These are phyloP conservation scores for Synanthedon tipuliformis DNA, from an alignment of 2,888 invertebrate species.

Conservation along the genomic window DNA sequence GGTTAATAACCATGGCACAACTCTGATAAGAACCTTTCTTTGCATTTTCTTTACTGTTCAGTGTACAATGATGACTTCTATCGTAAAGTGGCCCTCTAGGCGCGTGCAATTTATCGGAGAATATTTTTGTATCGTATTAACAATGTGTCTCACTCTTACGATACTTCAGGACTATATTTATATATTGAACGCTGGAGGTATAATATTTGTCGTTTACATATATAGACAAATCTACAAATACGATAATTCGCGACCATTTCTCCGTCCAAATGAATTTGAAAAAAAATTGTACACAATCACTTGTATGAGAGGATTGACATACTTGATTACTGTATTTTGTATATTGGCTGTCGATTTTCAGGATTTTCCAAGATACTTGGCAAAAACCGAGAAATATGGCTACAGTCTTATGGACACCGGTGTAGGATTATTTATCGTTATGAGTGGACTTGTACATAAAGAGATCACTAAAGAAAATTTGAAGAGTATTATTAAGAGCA, in stretches of 20 bases:
- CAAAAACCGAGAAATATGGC: slow-evolving; percentile 89
- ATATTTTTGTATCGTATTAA: neutral
- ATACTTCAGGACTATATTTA: neutral
- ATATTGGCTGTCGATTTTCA: slow-evolving; percentile 96
- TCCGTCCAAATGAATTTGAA: slow-evolving; percentile 17
- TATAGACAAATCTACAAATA: slow-evolving; percentile 1
- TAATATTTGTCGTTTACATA: neutral
- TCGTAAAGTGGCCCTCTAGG: slow-evolving; percentile 9
- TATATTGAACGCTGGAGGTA: neutral
- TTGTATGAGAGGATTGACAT: slow-evolving; percentile 76
- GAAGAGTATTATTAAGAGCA: slow-evolving; percentile 36
- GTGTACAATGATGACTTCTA: slow-evolving; percentile 33
- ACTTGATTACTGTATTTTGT: slow-evolving; percentile 79
- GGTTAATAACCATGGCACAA: slow-evolving; percentile 67
- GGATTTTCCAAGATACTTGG: slow-evolving; percentile 85
- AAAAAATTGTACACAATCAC: slow-evolving; percentile 66
- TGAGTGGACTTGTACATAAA: slow-evolving; percentile 81
- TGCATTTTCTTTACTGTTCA: slow-evolving; percentile 50
- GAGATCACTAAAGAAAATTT: slow-evolving; percentile 28
- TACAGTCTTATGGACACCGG: slow-evolving; percentile 96
- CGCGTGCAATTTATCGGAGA: neutral
- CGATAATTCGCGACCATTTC: slow-evolving; percentile 11
- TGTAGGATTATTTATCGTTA: slow-evolving; percentile 87
- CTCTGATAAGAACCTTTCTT: slow-evolving; percentile 58
- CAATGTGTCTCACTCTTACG: slow-evolving; percentile 4